Evolutionary conservation across 2,113 vertebrate species (phyloP).

Genomic region (Leucopsar rothschildi): DNA sequence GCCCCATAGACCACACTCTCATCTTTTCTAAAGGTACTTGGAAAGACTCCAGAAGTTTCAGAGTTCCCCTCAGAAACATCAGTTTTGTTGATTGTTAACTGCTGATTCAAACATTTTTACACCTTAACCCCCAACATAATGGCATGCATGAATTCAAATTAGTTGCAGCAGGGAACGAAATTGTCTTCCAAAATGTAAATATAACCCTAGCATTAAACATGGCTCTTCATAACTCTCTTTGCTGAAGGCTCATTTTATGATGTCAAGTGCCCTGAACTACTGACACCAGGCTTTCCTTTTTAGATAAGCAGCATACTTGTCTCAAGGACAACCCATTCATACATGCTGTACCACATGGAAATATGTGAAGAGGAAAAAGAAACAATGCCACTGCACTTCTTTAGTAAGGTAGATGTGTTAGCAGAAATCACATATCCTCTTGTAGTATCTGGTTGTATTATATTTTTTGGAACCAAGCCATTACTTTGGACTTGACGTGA

Average conservation of each 20-base stretch:
- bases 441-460: not conserved
- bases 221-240: not conserved
- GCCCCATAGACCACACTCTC: not conserved
- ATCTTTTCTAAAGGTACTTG: not conserved
- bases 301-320: conserved; percentile 39
- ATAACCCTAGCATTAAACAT: not conserved
- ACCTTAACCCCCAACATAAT: not conserved
- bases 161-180: not conserved
- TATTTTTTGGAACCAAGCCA: conserved; percentile 25
- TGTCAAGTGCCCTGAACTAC: conserved; percentile 1
- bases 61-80: not conserved
- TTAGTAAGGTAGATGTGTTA: conserved; percentile 36
- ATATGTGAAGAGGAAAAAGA: conserved; percentile 22
- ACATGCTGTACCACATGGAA: not conserved
- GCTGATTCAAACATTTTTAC: not conserved
- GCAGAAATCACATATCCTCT: conserved; percentile 6
- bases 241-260: not conserved
- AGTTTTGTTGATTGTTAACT: not conserved
- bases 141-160: not conserved
- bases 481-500: conserved; percentile 3
- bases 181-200: not conserved
- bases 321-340: conserved; percentile 44
- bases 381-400: conserved; percentile 16
- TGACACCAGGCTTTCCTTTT: conserved; percentile 34
- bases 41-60: not conserved